Evolutionary conservation across 2,888 invertebrate species (phyloP), one percentile per base, ranked within the genome.

Genomic region (Tachina fera): DNA sequence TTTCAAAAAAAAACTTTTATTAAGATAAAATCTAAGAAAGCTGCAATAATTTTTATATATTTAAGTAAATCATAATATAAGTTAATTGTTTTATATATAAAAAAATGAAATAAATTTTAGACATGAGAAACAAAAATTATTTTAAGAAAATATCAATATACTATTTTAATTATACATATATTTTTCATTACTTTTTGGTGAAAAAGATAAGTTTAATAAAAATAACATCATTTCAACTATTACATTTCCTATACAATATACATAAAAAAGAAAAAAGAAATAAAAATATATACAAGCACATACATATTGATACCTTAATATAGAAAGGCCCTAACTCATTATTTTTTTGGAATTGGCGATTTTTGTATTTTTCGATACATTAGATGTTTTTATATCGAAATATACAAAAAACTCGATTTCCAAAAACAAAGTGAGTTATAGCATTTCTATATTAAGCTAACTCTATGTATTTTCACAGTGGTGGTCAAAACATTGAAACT

Each of bases 61-160:
- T 39, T 70, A 41, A 31, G 49, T 14, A 39, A 3, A 4, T 61
- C 58, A 6, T 22, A 19, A 31, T 14, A 47, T 47, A 47, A 63
- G 14, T 74, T 63, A 0, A 22, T 65, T 75, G 45, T 63, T 65
- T 70, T n/a, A 19, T 16, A 60, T 13, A 58, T 61, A 58, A 63
- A 31, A 14, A 11, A 3, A n/a, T 10, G 45, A 43, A 53, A 43
- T 14, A 22, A 45, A 53, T 53, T 63, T 51, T 51, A 53, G 13
- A n/a, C 31, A 31, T 6, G 31, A n/a, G 9, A 63, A 63, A 53
- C 53, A 31, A 13, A 31, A 43, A 41, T 1, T 39, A 16, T 9
- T 19, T 19, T 2, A 16, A 8, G 43, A 6, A 39, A 31, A 51
- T 53, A 14, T 63, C 11, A 14, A 13, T 51, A 75, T 43, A n/a